Conservation (phyloP, 1,140 invertebrate genomes). For the Scaptomyza graminum region DNA sequence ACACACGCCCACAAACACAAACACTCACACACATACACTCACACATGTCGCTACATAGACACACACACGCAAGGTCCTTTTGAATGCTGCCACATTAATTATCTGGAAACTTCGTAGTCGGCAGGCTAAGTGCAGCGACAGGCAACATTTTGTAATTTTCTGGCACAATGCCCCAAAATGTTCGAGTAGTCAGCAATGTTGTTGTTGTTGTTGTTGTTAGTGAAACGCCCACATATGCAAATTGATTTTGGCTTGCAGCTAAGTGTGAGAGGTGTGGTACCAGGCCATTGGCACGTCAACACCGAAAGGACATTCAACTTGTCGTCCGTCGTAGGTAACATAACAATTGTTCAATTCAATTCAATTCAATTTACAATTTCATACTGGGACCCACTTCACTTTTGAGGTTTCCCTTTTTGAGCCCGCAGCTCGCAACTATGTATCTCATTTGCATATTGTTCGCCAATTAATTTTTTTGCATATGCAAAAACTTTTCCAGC, state of each 20-base stretch:
- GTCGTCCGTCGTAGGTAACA: background rate
- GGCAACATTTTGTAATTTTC: conserved; percentile 61
- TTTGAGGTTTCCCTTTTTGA: background rate
- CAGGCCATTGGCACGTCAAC: conserved; percentile 26
- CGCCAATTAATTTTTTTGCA: conserved; percentile 74
- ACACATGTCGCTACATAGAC: too few species aligned
- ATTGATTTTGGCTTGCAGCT: conserved; percentile 52
- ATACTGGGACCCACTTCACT: background rate
- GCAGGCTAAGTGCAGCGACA: conserved; percentile 41
- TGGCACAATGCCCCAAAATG: conserved; percentile 29
- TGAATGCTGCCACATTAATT: conserved; percentile 55
- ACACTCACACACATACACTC: background rate
- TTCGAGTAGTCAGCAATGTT: conserved; percentile 15
- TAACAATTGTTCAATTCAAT: too few species aligned
- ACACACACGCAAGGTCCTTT: conserved; percentile 10
- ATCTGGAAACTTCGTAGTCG: conserved; percentile 26
- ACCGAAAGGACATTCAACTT: conserved; percentile 65
- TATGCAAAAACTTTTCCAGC: conserved; percentile 55
- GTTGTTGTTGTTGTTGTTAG: conserved; percentile 46
- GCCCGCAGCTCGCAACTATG: conserved; percentile 26
- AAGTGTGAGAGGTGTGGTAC: background rate
- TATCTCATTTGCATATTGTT: conserved; percentile 78
- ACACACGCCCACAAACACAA: background rate
- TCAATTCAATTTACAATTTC: conserved; percentile 14
- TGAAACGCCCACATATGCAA: conserved; percentile 64